Conservation (phyloP, 2,797 vertebrate species). For the Bradypodion ventrale region DNA sequence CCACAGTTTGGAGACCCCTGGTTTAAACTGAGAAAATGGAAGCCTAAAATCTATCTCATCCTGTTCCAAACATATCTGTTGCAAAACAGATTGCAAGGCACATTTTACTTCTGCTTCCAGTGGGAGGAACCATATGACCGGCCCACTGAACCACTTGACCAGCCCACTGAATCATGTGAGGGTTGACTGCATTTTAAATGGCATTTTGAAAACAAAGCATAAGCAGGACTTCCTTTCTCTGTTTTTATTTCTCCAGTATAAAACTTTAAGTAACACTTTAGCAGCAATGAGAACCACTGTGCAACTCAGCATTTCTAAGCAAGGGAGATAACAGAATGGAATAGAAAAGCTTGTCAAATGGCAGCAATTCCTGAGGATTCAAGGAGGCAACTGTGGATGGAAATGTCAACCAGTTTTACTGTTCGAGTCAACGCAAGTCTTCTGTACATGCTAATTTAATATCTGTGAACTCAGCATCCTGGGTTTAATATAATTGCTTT, state of each 20-base stretch:
- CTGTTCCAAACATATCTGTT: too few relatives aligned
- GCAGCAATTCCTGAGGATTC: conserved; percentile 13
- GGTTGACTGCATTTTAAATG: neutral
- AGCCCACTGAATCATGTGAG: too few relatives aligned
- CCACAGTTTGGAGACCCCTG: too few relatives aligned
- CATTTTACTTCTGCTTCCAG: too few relatives aligned
- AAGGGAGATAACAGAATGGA: neutral
- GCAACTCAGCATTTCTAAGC: conserved; percentile 5
- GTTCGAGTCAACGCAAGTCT: conserved; percentile 11
- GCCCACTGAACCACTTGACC: too few relatives aligned
- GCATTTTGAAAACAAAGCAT: neutral
- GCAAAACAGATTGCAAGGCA: too few relatives aligned
- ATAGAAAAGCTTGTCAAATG: neutral
- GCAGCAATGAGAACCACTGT: neutral
- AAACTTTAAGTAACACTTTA: neutral
- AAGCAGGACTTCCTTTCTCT: neutral
- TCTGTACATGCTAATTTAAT: neutral
- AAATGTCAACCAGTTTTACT: conserved; percentile 16
- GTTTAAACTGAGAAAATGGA: too few relatives aligned
- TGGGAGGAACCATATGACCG: too few relatives aligned
- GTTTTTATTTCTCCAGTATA: neutral
- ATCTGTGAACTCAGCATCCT: neutral
- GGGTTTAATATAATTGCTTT: conserved; percentile 24
- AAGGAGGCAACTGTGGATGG: neutral
- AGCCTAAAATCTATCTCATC: too few relatives aligned